Conservation (phyloP, 2,888 invertebrate species). For the Celastrina argiolus region DNA sequence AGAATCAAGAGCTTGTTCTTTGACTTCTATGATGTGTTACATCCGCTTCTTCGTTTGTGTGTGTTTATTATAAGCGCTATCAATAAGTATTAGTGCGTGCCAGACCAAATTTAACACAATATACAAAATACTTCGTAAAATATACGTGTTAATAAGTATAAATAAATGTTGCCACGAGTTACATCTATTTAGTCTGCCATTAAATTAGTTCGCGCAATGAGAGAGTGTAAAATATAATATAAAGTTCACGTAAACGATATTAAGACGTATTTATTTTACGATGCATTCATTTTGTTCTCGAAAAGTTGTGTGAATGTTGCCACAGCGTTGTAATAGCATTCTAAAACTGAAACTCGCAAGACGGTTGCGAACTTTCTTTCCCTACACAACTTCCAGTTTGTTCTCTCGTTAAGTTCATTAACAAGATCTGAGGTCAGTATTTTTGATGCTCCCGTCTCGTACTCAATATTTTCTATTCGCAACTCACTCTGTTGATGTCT, state of each 20-base stretch:
- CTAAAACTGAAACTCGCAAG: conserved; percentile 59
- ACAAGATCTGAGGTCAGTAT: conserved; percentile 66
- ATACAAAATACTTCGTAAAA: background rate
- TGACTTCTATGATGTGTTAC: too few species aligned
- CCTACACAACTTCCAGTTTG: conserved; percentile 56
- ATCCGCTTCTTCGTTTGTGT: too few species aligned
- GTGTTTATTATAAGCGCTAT: too few species aligned
- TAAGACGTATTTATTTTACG: conserved; percentile 48
- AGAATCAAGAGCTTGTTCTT: too few species aligned
- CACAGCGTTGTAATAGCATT: conserved; percentile 52
- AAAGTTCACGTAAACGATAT: conserved; percentile 31
- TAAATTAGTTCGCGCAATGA: conserved; percentile 25
- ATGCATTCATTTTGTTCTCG: conserved; percentile 51
- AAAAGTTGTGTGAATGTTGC: conserved; percentile 45
- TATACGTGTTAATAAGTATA: background rate
- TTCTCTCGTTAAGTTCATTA: conserved; percentile 72
- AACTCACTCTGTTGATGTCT: conserved; percentile 62
- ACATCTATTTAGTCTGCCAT: background rate
- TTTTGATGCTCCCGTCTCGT: conserved; percentile 62
- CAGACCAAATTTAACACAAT: too few species aligned
- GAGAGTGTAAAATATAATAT: conserved; percentile 29
- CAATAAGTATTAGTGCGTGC: too few species aligned
- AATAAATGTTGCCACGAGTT: background rate
- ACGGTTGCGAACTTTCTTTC: conserved; percentile 57
- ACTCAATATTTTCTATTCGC: conserved; percentile 68